A percentile compares a stretch with the other conserved stretches of the same genome.
These are phyloP conservation scores for Agriopis aurantiaria DNA, from an alignment of 2,888 invertebrate genomes.

Conservation along the genomic window DNA sequence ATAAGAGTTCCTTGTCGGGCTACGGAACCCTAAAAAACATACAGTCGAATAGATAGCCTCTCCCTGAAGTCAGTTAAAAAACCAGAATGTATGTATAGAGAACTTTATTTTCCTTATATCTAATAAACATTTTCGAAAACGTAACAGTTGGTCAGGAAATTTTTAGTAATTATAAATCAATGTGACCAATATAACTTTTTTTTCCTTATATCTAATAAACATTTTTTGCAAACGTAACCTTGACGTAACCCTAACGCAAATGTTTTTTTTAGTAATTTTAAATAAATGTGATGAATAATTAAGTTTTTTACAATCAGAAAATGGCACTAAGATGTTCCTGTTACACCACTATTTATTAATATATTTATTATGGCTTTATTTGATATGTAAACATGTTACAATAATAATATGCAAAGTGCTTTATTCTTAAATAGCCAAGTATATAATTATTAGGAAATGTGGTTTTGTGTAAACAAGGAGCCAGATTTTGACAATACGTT, in stretches of 20 bases:
- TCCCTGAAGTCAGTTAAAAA: too few relatives aligned
- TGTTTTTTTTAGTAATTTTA: too few relatives aligned
- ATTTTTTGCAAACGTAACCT: too few relatives aligned
- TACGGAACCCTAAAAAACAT: too few relatives aligned
- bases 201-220: too few relatives aligned
- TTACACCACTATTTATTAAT: not conserved
- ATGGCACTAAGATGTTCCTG: slow-evolving; percentile 35
- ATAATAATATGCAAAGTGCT: not conserved
- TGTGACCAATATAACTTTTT: too few relatives aligned
- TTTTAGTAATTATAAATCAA: slow-evolving; percentile 19
- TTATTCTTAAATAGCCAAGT: not conserved
- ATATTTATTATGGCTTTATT: slow-evolving; percentile 24
- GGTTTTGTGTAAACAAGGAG: not conserved
- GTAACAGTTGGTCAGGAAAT: slow-evolving; percentile 53
- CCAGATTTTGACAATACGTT: slow-evolving; percentile 10
- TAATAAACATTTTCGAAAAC: slow-evolving; percentile 58
- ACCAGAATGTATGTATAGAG: slow-evolving; percentile 44
- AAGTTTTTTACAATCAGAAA: not conserved
- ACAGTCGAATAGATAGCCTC: too few relatives aligned
- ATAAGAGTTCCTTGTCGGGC: too few relatives aligned
- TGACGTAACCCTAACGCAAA: too few relatives aligned
- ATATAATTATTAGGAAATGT: not conserved
- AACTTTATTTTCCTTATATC: slow-evolving; percentile 58
- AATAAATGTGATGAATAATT: slow-evolving; percentile 10
- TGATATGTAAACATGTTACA: slow-evolving; percentile 18